Conservation (phyloP, 1,140 invertebrate species). For the Drosophila fuyamai region DNA sequence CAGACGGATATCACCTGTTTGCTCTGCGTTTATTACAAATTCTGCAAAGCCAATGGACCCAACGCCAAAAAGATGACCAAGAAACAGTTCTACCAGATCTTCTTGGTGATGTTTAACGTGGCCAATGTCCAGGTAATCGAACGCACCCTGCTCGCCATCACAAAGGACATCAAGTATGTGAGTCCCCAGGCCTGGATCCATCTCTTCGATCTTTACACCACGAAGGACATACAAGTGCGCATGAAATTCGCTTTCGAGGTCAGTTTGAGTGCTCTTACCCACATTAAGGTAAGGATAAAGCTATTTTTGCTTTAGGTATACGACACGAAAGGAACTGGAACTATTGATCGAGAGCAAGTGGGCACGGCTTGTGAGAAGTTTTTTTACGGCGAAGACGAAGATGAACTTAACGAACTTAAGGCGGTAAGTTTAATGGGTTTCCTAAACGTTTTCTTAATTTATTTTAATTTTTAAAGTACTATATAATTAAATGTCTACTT, state of each 20-base stretch:
- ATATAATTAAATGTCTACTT: too few relatives aligned
- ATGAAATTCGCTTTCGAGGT: conserved; percentile 51
- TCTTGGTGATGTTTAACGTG: conserved; percentile 39
- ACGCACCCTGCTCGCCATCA: conserved; percentile 35
- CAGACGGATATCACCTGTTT: conserved; percentile 38
- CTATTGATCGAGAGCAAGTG: conserved; percentile 41
- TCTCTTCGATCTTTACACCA: conserved; percentile 33
- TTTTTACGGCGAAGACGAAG: conserved; percentile 45
- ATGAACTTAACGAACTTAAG: conserved; percentile 40
- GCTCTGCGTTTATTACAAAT: conserved; percentile 53
- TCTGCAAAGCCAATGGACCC: conserved; percentile 35
- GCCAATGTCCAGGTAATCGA: conserved; percentile 30
- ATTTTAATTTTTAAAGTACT: too few relatives aligned
- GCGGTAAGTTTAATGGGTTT: conserved; percentile 5
- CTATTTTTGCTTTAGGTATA: conserved; percentile 38
- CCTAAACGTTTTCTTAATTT: too few relatives aligned
- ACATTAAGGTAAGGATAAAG: too few relatives aligned
- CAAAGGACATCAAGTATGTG: conserved; percentile 30
- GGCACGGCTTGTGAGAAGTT: conserved; percentile 28
- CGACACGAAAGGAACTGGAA: conserved; percentile 45
- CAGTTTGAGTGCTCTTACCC: neutral
- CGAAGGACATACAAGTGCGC: conserved; percentile 29
- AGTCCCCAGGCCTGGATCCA: conserved; percentile 34
- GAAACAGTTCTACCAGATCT: conserved; percentile 37
- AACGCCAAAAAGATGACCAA: conserved; percentile 33